phyloP scores from a whole-genome alignment of 92 coral and sea anemone species.

The Phymanthus crucifer region DNA sequence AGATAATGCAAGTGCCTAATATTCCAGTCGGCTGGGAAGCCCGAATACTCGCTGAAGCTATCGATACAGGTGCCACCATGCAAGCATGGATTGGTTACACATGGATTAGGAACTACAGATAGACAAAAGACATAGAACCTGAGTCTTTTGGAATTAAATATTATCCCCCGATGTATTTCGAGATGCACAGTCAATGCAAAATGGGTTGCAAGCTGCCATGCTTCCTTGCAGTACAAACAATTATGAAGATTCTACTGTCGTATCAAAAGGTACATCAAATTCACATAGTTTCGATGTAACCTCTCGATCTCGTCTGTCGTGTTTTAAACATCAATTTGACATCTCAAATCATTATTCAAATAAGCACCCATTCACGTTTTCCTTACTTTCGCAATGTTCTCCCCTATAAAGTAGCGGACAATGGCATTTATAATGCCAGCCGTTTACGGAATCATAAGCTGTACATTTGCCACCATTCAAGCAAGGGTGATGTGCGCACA shows the following conservation, averaged over 20 bases:
- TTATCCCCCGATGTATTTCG: no score
- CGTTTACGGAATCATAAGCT: conserved; percentile 39
- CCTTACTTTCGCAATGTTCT: conserved; percentile 71
- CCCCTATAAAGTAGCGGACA: conserved; percentile 70
- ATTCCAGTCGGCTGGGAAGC: conserved; percentile 92
- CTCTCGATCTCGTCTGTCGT: no score
- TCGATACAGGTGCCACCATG: conserved; percentile 91
- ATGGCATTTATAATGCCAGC: conserved; percentile 58
- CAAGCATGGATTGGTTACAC: conserved; percentile 80
- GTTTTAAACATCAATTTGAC: no score
- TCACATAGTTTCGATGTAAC: no score
- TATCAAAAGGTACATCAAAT: no score
- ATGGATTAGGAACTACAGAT: conserved; percentile 80
- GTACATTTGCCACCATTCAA: conserved; percentile 73
- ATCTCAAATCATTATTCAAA: no score
- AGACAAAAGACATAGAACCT: neutral
- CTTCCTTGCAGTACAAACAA: no score
- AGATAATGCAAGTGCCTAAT: conserved; percentile 75
- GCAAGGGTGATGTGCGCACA: conserved; percentile 69
- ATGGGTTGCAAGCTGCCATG: no score
- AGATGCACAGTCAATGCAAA: no score
- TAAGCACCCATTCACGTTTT: no score
- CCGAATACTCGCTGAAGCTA: conserved; percentile 80
- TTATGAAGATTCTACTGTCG: no score
- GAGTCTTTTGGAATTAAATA: neutral